Conservation (phyloP, 2,797 vertebrate genomes). For the Fistularia commersonii region DNA sequence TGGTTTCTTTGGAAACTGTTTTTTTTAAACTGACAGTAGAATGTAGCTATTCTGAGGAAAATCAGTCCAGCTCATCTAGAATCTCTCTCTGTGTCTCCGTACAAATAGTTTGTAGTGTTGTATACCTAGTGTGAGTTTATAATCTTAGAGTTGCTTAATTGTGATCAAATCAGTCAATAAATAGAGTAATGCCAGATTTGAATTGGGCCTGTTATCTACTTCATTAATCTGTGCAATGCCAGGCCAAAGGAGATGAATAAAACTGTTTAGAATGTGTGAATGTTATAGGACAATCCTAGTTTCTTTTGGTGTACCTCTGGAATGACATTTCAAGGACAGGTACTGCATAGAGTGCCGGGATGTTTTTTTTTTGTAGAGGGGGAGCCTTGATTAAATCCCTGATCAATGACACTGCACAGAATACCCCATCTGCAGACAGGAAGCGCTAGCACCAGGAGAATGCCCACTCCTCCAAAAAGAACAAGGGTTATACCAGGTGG, state of each 20-base stretch:
- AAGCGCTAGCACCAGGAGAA: slow-evolving; percentile 62
- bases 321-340: slow-evolving; percentile 2
- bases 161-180: too few relatives aligned
- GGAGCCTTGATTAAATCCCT: slow-evolving; percentile 11
- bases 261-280: too few relatives aligned
- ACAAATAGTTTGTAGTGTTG: too few relatives aligned
- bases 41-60: too few relatives aligned
- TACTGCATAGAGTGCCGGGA: background rate
- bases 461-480: slow-evolving; percentile 8
- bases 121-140: too few relatives aligned
- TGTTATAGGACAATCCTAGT: background rate
- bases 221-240: slow-evolving; percentile 68
- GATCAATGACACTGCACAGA: slow-evolving; percentile 68
- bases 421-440: slow-evolving; percentile 29
- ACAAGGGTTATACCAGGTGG: slow-evolving; percentile 67
- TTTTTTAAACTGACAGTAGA: too few relatives aligned
- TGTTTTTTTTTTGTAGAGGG: background rate
- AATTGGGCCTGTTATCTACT: slow-evolving; percentile 9
- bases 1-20: too few relatives aligned
- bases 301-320: slow-evolving; percentile 13
- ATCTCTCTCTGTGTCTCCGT: too few relatives aligned
- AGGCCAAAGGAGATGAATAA: slow-evolving; percentile 31
- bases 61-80: too few relatives aligned
- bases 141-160: too few relatives aligned
- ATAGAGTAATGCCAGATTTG: too few relatives aligned